Evolutionary conservation across 2,888 invertebrate species (phyloP).

Genomic region (Hypselothyrea guttata): DNA sequence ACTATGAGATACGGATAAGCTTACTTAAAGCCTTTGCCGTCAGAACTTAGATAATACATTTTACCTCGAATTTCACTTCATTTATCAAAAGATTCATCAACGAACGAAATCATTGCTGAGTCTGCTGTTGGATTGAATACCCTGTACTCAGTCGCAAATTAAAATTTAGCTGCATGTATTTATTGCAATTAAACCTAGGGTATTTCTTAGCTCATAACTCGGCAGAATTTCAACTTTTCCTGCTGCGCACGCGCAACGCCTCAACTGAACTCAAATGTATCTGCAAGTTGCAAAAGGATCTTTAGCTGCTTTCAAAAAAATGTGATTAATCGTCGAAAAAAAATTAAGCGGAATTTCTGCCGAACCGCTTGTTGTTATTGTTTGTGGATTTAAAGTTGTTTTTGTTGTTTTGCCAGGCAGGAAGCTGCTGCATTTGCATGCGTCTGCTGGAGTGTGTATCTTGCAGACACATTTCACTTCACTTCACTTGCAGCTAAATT

Average conservation of each 20-base stretch:
- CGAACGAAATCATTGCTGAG: no score
- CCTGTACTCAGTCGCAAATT: no score
- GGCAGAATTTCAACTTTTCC: neutral
- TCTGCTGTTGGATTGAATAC: no score
- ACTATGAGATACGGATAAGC: neutral
- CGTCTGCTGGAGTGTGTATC: constrained; percentile 38
- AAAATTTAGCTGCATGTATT: no score
- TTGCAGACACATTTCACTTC: constrained; percentile 58
- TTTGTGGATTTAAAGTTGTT: constrained; percentile 21
- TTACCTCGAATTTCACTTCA: constrained; percentile 59
- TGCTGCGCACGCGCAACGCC: constrained; percentile 15
- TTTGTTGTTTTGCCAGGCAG: constrained; percentile 19
- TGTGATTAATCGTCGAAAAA: constrained; percentile 69
- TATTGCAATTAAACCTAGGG: no score
- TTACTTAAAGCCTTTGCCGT: neutral
- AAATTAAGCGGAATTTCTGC: constrained; percentile 53
- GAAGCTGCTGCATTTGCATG: constrained; percentile 33
- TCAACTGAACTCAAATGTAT: constrained; percentile 16
- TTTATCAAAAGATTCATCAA: constrained; percentile 59
- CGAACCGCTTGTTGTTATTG: constrained; percentile 29
- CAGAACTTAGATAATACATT: constrained; percentile 26
- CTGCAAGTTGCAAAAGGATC: constrained; percentile 16
- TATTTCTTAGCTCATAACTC: no score
- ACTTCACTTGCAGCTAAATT: constrained; percentile 21
- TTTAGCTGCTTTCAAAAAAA: constrained; percentile 23